These are phyloP conservation scores for Micronycteris hirsuta DNA, from an alignment of 2,113 vertebrate species.

Conservation along the genomic window DNA sequence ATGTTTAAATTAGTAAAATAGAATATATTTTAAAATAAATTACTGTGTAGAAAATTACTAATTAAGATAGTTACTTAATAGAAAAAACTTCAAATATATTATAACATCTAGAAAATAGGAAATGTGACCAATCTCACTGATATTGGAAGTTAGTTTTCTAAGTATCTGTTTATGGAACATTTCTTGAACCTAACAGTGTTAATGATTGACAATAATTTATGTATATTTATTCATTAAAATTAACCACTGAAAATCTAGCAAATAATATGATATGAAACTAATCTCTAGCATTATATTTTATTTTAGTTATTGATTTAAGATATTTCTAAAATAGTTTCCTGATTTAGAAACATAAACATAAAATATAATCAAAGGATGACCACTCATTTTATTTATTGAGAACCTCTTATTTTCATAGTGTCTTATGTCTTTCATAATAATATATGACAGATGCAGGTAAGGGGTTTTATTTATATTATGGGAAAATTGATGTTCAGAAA, in stretches of 20 bases:
- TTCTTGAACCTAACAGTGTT: not conserved
- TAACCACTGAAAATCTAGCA: not conserved
- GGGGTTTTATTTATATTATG: not conserved
- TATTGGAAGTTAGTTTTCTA: not conserved
- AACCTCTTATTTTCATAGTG: not conserved
- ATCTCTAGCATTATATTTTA: not conserved
- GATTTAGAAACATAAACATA: not conserved
- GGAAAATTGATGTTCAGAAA: not conserved
- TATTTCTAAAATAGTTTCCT: not conserved
- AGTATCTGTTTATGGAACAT: not conserved
- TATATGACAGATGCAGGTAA: not conserved
- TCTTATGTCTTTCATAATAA: slow-evolving; percentile 24
- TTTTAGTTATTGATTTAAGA: not conserved
- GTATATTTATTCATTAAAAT: not conserved
- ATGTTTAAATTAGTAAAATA: not conserved
- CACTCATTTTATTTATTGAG: not conserved
- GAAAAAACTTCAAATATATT: not conserved
- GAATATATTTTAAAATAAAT: not conserved
- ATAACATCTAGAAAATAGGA: not conserved
- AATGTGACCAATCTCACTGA: not conserved
- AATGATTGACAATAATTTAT: not conserved
- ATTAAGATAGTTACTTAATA: not conserved
- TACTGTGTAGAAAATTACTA: not conserved
- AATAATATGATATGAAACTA: not conserved
- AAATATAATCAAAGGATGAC: slow-evolving; percentile 24